Evolutionary conservation across 2,113 vertebrate species (phyloP).

Genomic region (Panurus biarmicus): DNA sequence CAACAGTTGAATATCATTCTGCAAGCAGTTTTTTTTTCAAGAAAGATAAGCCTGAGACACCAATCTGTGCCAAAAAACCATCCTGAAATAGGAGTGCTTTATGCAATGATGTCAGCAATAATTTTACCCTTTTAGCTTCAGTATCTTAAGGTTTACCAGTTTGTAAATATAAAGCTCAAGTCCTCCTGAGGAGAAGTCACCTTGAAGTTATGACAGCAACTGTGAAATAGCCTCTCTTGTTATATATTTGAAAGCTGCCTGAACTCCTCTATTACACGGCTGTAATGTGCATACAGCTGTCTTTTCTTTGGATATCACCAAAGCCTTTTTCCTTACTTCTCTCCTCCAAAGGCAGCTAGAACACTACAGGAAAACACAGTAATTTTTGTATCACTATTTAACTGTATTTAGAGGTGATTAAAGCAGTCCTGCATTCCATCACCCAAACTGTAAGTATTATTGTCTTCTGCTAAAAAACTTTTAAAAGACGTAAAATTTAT

Average conservation of each 20-base stretch:
- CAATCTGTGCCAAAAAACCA: not conserved
- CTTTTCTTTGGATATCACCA: not conserved
- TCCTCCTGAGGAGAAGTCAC: not conserved
- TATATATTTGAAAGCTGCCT: not conserved
- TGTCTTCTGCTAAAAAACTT: not conserved
- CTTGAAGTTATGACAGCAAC: not conserved
- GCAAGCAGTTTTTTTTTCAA: not conserved
- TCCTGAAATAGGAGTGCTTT: not conserved
- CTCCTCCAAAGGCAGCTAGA: not conserved
- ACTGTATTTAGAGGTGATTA: not conserved
- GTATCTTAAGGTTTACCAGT: not conserved
- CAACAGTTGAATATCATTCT: not conserved
- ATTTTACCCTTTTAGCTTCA: not conserved
- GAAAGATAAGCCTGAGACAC: rapidly evolving
- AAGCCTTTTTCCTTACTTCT: not conserved
- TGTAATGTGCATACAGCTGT: not conserved
- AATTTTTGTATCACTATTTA: not conserved
- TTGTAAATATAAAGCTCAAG: not conserved
- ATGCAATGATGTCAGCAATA: not conserved
- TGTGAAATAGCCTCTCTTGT: not conserved
- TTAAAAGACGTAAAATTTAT: not conserved
- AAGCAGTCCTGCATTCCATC: not conserved
- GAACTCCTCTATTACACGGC: not conserved
- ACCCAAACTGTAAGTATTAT: not conserved
- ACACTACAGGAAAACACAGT: not conserved